Conservation (phyloP, 1,140 invertebrate genomes). For the Teleogryllus occipitalis region DNA sequence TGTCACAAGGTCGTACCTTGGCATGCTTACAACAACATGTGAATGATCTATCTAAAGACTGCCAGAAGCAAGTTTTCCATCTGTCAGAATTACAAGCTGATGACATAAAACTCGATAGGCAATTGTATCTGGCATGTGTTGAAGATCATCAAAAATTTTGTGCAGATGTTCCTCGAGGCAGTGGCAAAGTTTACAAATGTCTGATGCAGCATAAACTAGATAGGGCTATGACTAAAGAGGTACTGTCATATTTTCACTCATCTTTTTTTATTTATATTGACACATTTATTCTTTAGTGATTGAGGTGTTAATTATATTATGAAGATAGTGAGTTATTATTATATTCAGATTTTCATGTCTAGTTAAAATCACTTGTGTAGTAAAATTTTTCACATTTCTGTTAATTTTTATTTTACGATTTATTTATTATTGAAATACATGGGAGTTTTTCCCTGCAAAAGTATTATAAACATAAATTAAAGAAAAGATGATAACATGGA, state of each 20-base stretch:
- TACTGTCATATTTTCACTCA: slow-evolving; percentile 25
- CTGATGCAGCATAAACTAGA: slow-evolving; percentile 79
- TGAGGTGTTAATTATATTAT: too few species aligned
- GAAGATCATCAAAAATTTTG: slow-evolving; percentile 72
- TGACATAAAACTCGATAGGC: slow-evolving; percentile 82
- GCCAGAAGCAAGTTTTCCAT: slow-evolving; percentile 68
- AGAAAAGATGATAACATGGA: too few species aligned
- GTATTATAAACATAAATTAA: too few species aligned
- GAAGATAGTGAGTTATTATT: too few species aligned
- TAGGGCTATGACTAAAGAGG: slow-evolving; percentile 46
- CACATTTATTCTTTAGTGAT: too few species aligned
- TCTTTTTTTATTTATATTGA: neutral
- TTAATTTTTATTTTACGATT: too few species aligned
- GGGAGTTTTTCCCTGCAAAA: too few species aligned
- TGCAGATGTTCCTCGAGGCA: slow-evolving; percentile 54
- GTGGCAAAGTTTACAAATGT: slow-evolving; percentile 87
- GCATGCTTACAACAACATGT: slow-evolving; percentile 69
- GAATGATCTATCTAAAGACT: slow-evolving; percentile 48
- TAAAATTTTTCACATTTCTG: too few species aligned
- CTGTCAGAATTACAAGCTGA: slow-evolving; percentile 86
- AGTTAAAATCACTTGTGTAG: too few species aligned
- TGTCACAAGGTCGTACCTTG: slow-evolving; percentile 77
- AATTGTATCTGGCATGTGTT: slow-evolving; percentile 82
- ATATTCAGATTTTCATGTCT: too few species aligned
- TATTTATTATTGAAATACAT: too few species aligned